Evolutionary conservation across 1,140 invertebrate species (phyloP), one percentile per base, ranked within the genome.

Genomic region (Ceratosolen fusciceps): DNA sequence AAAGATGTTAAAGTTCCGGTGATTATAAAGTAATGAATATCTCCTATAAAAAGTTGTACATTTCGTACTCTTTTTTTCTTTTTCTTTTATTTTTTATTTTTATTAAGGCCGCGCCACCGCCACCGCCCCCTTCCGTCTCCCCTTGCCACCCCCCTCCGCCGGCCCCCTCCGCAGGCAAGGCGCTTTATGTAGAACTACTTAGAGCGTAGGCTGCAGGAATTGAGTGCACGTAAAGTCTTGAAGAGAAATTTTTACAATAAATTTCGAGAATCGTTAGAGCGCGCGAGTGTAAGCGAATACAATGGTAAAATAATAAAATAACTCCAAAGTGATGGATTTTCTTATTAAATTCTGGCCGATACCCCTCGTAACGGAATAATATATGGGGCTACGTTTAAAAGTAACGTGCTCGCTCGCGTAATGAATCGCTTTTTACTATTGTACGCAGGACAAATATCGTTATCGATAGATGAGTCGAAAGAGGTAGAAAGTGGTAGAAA

Each of bases 161-260:
- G n/a, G n/a, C n/a, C n/a, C n/a, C n/a, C n/a, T n/a, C n/a, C n/a
- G n/a, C n/a, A n/a, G n/a, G n/a, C n/a, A n/a, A n/a, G n/a, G 31
- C 31, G 31, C 31, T 65, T 65, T 65, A 65, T 65, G 31, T 65
- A n/a, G 16, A 65, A 31, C 60, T 31, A 65, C 60, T 65, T 65
- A 37, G 37, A 5, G 37, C 60, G 16, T 37, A 37, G 9, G 19
- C 7, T n/a, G n/a, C 3, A 37, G 37, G 31, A 37, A 31, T 65
- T 65, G 60, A 34, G 60, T 65, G 60, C 60, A 65, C 34, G n/a
- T 65, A 65, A 65, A 65, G 37, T 65, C 60, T 65, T 65, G 0
- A 16, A n/a, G 31, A 65, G 31, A 65, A 65, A 65, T 37, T 65
- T 65, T 65, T 65, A 37, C 34, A 37, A 65, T 65, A 65, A 65